These are phyloP conservation scores for Oxytorus armatus DNA, from an alignment of 2,888 invertebrate species.

Conservation along the genomic window DNA sequence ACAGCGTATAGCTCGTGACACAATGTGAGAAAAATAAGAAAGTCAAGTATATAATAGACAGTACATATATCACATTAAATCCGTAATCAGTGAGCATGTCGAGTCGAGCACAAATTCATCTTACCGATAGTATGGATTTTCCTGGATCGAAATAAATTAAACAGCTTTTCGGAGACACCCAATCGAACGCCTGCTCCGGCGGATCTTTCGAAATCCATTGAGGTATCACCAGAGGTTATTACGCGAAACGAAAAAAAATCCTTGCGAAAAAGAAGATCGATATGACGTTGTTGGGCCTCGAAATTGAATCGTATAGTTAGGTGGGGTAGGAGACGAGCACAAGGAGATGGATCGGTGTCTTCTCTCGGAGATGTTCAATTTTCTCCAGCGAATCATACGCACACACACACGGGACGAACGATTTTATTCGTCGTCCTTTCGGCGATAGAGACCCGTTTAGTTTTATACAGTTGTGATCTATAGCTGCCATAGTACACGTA, in stretches of 20 bases:
- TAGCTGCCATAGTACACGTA: not conserved
- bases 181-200: slow-evolving; percentile 6
- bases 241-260: slow-evolving; percentile 17
- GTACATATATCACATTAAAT: no score
- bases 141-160: slow-evolving; percentile 10
- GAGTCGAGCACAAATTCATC: not conserved
- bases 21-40: no score
- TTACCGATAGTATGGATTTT: not conserved
- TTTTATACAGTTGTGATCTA: not conserved
- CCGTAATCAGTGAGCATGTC: no score
- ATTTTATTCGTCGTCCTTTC: slow-evolving; percentile 46
- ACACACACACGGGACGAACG: slow-evolving; percentile 34
- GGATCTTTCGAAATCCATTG: slow-evolving; percentile 27
- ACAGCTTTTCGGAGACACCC: slow-evolving; percentile 9
- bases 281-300: slow-evolving; percentile 38
- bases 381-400: slow-evolving; percentile 29
- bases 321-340: slow-evolving; percentile 19
- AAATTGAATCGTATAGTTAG: slow-evolving; percentile 36
- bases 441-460: slow-evolving; percentile 25
- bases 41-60: no score
- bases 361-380: slow-evolving; percentile 57
- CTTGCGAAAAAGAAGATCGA: slow-evolving; percentile 1
- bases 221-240: slow-evolving; percentile 29
- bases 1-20: no score
- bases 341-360: slow-evolving; percentile 55